Percentiles rank a stretch among this genome's conserved stretches.
phyloP scores from a whole-genome alignment of 2,113 vertebrate species.

The Microtus richardsoni region DNA sequence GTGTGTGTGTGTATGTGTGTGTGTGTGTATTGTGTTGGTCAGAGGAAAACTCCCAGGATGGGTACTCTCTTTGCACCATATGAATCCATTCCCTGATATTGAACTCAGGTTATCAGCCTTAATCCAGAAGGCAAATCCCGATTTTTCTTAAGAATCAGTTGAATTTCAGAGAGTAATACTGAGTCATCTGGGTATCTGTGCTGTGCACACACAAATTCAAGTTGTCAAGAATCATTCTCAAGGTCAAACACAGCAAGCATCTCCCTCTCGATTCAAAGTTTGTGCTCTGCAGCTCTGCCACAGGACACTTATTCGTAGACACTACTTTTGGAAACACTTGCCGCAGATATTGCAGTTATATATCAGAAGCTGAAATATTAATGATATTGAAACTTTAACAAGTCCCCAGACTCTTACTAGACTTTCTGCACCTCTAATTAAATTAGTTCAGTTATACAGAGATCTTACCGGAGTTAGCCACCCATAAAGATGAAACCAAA shows the following conservation, averaged over 20 bases:
- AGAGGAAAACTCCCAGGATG: neutral
- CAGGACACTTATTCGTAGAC: neutral
- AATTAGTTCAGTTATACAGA: neutral
- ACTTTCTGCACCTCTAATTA: neutral
- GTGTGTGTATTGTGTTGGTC: neutral
- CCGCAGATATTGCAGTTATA: neutral
- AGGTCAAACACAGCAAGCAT: neutral
- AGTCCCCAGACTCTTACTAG: neutral
- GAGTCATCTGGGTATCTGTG: neutral
- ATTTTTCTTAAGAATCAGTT: neutral
- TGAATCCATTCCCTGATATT: neutral
- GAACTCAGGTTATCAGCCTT: neutral
- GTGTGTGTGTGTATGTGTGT: neutral
- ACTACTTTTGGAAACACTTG: neutral
- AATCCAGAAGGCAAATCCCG: neutral
- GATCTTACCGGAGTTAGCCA: conserved; percentile 20
- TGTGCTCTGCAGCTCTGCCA: neutral
- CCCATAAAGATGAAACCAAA: neutral
- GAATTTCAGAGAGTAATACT: neutral
- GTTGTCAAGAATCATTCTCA: neutral
- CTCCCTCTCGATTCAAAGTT: neutral
- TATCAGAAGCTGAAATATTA: conserved; percentile 33
- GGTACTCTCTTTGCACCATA: neutral
- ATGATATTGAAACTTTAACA: conserved; percentile 41
- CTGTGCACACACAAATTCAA: neutral